Conservation (phyloP, 2,888 invertebrate genomes). For the Galerucella pusilla region DNA sequence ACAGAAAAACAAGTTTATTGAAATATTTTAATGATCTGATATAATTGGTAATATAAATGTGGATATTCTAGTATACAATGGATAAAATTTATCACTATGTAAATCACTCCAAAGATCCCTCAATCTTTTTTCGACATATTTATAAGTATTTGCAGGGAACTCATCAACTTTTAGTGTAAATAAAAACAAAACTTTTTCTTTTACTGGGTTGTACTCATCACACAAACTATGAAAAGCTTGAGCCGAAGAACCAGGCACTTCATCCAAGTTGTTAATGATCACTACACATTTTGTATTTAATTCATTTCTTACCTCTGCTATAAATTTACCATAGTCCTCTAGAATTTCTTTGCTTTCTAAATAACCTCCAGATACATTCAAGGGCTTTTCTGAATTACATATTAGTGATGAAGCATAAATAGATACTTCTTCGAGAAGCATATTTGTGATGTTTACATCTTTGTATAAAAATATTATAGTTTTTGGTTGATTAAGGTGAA, state of each 20-base stretch:
- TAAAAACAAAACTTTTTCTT: conserved; percentile 63
- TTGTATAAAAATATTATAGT: conserved; percentile 63
- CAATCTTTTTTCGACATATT: conserved; percentile 61
- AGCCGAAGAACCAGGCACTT: conserved; percentile 61
- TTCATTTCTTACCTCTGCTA: conserved; percentile 51
- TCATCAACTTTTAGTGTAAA: conserved; percentile 62
- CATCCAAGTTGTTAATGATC: conserved; percentile 60
- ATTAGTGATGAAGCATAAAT: conserved; percentile 55
- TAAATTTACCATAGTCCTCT: conserved; percentile 56
- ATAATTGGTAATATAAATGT: conserved; percentile 53
- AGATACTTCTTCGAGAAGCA: conserved; percentile 60
- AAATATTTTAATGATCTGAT: conserved; percentile 43
- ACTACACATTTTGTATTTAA: conserved; percentile 57
- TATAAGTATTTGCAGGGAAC: conserved; percentile 45
- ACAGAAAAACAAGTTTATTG: background rate
- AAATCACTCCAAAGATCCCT: conserved; percentile 61
- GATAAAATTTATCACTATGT: conserved; percentile 62
- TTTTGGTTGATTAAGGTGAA: conserved; percentile 56
- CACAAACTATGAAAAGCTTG: conserved; percentile 70
- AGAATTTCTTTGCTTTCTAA: conserved; percentile 55
- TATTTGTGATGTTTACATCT: conserved; percentile 50
- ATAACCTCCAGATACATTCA: conserved; percentile 53
- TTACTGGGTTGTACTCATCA: conserved; percentile 67
- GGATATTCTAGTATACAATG: conserved; percentile 66
- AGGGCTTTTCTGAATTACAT: conserved; percentile 45